Evolutionary conservation across 2,888 invertebrate species (phyloP), one percentile per base, ranked within the genome.

Genomic region (Helleia helle): DNA sequence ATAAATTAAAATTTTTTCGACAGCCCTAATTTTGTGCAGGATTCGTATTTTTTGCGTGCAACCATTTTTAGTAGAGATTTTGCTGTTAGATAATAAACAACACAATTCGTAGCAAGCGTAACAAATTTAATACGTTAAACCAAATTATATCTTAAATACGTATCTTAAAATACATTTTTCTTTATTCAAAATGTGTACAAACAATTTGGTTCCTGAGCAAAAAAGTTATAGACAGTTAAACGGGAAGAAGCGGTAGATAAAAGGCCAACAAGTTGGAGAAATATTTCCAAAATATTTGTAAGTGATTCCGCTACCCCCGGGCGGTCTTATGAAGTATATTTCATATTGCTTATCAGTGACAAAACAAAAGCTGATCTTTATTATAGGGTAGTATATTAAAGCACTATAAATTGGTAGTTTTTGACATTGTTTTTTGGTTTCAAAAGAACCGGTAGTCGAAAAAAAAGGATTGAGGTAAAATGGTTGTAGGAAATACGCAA

Each of bases 201-300:
- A n/a, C n/a, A n/a, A n/a, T n/a, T n/a, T n/a, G n/a, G n/a, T n/a
- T n/a, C n/a, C n/a, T n/a, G n/a, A n/a, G 11, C 41, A 18, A 44
- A 50, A 56, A 55, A 58, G 66, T 69, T 66, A 77, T 73, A 71
- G 65, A 61, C 72, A 75, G 63, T 71, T 73, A 74, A 83, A 77
- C 79, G 77, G 77, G 73, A 80, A 81, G 79, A 63, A 79, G 79
- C 80, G 75, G 80, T 71, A 73, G 81, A 81, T 83, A 77, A 81
- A 81, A 80, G 61, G 68, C 71, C 73, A 75, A 75, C 79, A 79
- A 80, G 79, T 81, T 75, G 71, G 71, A 79, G 81, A 84, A 83
- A 84, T 81, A 83, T 83, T 84, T 81, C 72, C 77, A 77, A 83
- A 84, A 84, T 83, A 84, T 84, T 84, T 83, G 77, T 83, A 66